Evolutionary conservation across 1,140 invertebrate species (phyloP).

Genomic region (Drosophila mayri): DNA sequence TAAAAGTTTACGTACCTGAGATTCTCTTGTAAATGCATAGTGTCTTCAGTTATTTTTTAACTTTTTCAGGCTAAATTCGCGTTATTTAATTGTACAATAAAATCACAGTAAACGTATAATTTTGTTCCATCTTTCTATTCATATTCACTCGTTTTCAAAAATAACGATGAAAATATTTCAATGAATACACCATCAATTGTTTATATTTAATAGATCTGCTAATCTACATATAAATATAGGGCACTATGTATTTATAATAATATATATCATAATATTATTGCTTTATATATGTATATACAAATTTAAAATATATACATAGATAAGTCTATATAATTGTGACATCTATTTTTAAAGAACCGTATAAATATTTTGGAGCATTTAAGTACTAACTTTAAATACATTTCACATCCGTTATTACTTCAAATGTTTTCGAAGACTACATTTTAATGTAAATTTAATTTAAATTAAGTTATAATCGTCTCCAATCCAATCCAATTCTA

Average conservation of each 20-base stretch:
- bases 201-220: neutral
- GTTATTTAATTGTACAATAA: neutral
- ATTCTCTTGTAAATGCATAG: constrained; percentile 68
- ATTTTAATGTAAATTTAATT: neutral
- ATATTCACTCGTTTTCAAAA: neutral
- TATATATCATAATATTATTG: neutral
- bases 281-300: neutral
- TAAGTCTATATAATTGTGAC: neutral
- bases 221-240: neutral
- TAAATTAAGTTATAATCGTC: neutral
- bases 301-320: neutral
- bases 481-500: neutral
- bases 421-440: neutral
- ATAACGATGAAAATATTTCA: neutral
- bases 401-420: neutral
- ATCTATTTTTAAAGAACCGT: constrained; percentile 7
- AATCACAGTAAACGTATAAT: neutral
- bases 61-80: neutral
- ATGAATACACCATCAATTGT: neutral
- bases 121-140: neutral
- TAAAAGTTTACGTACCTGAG: constrained; percentile 42
- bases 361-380: constrained; percentile 4
- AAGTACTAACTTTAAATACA: neutral
- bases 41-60: neutral
- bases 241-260: neutral